phyloP scores from a whole-genome alignment of 2,797 vertebrate species.

The Argentina silus region DNA sequence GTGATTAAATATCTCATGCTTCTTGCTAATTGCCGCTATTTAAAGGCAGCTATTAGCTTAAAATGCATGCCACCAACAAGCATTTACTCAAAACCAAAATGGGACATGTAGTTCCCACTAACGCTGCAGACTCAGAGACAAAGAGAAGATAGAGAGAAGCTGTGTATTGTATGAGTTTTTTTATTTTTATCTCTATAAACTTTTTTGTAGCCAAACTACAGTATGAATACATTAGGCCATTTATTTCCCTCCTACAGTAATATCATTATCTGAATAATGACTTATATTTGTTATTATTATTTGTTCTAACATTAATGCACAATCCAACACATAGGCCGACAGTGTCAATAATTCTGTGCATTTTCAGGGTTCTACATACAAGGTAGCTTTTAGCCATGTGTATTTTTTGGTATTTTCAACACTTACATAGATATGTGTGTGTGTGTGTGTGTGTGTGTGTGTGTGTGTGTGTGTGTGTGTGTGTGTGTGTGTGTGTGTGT shows the following conservation, averaged over 20 bases:
- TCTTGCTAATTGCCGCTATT: conserved; percentile 99
- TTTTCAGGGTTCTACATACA: no score
- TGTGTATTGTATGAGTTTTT: background rate
- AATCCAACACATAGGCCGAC: no score
- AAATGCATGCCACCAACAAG: conserved; percentile 96
- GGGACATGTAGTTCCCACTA: conserved; percentile 63
- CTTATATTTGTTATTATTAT: background rate
- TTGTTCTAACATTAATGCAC: no score
- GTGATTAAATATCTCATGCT: conserved; percentile 99
- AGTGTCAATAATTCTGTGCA: no score
- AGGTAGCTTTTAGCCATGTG: no score
- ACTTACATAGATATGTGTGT: background rate
- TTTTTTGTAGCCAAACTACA: background rate
- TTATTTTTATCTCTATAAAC: background rate
- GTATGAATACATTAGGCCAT: background rate
- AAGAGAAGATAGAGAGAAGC: background rate
- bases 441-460: no score
- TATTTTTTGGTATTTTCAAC: no score
- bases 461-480: no score
- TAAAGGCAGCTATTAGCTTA: conserved; percentile 92
- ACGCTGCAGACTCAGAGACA: background rate
- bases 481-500: no score
- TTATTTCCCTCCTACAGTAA: background rate
- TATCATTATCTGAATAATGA: background rate
- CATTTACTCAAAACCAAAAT: conserved; percentile 90